A percentile compares a stretch with the other conserved stretches of the same genome.
Evolutionary conservation across 2,113 vertebrate species (phyloP).

Genomic region (Gavia stellata): DNA sequence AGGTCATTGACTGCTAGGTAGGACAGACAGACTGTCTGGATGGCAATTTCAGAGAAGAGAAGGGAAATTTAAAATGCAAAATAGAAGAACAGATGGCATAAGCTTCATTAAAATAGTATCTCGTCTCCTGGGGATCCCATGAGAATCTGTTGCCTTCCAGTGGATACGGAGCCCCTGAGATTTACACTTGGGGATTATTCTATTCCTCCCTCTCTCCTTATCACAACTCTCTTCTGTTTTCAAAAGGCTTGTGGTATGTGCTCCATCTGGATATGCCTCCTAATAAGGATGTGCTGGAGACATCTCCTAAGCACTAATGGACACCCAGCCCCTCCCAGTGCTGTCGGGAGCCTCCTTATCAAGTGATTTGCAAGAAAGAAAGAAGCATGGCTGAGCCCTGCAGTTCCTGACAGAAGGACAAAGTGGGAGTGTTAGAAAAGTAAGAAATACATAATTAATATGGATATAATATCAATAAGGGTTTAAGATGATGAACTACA

Average conservation of each 20-base stretch:
- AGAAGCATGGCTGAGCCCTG: not conserved
- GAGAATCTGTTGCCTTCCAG: not conserved
- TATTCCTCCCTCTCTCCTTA: not conserved
- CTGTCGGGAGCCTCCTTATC: not conserved
- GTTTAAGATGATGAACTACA: not conserved
- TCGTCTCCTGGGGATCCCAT: not conserved
- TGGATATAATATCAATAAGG: not conserved
- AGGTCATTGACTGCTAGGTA: not conserved
- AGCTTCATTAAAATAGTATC: slow-evolving; percentile 41
- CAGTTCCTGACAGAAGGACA: not conserved
- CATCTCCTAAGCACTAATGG: not conserved
- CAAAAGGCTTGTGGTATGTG: not conserved
- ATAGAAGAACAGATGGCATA: slow-evolving; percentile 36
- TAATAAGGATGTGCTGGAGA: slow-evolving; percentile 23
- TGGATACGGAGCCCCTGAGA: not conserved
- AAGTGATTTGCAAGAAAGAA: not conserved
- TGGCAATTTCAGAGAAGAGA: not conserved
- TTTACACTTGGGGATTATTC: not conserved
- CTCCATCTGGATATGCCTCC: slow-evolving; percentile 27
- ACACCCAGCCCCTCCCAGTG: not conserved
- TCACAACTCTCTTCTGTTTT: not conserved
- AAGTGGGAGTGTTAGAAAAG: not conserved
- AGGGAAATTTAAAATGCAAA: slow-evolving; percentile 18
- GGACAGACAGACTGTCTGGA: not conserved
- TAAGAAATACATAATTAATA: not conserved